Evolutionary conservation across 1,140 invertebrate species (phyloP).

Genomic region (Drosophila kohkoa): DNA sequence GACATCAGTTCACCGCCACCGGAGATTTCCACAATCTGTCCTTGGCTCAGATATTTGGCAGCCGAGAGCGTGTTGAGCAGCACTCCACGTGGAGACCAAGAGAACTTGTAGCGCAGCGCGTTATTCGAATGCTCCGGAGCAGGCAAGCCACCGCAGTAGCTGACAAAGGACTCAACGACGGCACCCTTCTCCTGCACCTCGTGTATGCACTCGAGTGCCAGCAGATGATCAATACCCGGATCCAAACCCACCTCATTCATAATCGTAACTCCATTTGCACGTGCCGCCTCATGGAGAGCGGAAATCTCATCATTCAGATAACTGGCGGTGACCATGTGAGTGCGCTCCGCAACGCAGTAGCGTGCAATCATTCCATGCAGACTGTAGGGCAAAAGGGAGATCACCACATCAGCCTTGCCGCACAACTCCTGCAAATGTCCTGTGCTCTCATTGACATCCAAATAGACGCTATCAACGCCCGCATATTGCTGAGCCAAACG

Average conservation of each 20-base stretch:
- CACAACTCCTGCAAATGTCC: slow-evolving; percentile 91
- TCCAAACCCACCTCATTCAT: slow-evolving; percentile 98
- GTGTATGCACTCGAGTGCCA: slow-evolving; percentile 99
- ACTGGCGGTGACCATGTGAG: slow-evolving; percentile 98
- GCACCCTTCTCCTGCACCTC: slow-evolving; percentile 91
- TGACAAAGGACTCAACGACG: slow-evolving; percentile 96
- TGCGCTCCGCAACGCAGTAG: slow-evolving; percentile 93
- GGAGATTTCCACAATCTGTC: slow-evolving; percentile 95
- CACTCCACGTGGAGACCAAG: slow-evolving; percentile 97
- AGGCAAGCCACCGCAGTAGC: slow-evolving; percentile 98
- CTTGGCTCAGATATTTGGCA: slow-evolving; percentile 95
- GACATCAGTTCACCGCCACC: slow-evolving; percentile 96
- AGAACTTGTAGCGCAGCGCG: slow-evolving; percentile 98
- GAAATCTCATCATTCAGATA: slow-evolving; percentile 95
- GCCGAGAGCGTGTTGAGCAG: slow-evolving; percentile 94
- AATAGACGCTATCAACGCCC: slow-evolving; percentile 92
- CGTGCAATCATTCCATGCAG: slow-evolving; percentile 94
- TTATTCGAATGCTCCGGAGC: slow-evolving; percentile 98
- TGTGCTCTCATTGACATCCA: slow-evolving; percentile 91
- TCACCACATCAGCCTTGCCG: slow-evolving; percentile 90
- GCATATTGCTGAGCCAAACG: slow-evolving; percentile 90
- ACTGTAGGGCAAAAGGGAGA: slow-evolving; percentile 97
- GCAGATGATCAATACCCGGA: slow-evolving; percentile 98
- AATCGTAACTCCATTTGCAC: slow-evolving; percentile 94
- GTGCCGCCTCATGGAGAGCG: slow-evolving; percentile 91